These are phyloP conservation scores for Megathymus violae DNA, from an alignment of 1,140 invertebrate genomes.

Conservation along the genomic window DNA sequence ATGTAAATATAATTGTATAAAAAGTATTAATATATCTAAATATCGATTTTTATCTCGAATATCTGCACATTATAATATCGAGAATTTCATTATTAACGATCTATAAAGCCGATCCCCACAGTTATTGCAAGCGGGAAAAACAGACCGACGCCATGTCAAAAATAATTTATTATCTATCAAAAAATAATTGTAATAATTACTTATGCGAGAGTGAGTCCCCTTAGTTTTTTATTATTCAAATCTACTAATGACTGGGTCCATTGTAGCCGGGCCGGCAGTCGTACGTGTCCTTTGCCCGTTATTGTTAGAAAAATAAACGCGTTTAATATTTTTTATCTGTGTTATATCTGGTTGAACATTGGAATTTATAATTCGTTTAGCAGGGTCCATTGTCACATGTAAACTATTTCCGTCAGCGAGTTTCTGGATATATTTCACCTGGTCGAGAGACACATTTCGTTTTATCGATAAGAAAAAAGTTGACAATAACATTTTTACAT, in stretches of 20 bases:
- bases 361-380: not conserved
- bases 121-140: conserved; percentile 24
- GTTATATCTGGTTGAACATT: not conserved
- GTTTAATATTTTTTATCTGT: conserved; percentile 6
- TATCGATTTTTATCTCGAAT: too few species aligned
- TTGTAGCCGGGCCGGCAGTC: conserved; percentile 50
- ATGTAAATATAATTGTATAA: too few species aligned
- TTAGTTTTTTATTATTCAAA: conserved; percentile 74
- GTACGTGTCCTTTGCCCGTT: conserved; percentile 10
- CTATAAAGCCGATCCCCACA: not conserved
- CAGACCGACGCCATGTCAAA: conserved; percentile 48
- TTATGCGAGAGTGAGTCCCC: conserved; percentile 70
- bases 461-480: too few species aligned
- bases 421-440: too few species aligned
- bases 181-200: conserved; percentile 81
- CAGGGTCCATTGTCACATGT: too few species aligned
- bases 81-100: too few species aligned
- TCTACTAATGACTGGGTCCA: conserved; percentile 66
- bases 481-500: too few species aligned
- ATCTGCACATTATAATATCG: too few species aligned
- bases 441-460: too few species aligned
- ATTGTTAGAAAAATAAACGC: conserved; percentile 15
- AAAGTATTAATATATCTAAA: too few species aligned
- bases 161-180: conserved; percentile 80
- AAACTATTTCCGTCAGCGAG: too few species aligned